Base-by-base conservation (phyloP, 1,140 invertebrate species). In the Macrostomum lignano region DNA sequence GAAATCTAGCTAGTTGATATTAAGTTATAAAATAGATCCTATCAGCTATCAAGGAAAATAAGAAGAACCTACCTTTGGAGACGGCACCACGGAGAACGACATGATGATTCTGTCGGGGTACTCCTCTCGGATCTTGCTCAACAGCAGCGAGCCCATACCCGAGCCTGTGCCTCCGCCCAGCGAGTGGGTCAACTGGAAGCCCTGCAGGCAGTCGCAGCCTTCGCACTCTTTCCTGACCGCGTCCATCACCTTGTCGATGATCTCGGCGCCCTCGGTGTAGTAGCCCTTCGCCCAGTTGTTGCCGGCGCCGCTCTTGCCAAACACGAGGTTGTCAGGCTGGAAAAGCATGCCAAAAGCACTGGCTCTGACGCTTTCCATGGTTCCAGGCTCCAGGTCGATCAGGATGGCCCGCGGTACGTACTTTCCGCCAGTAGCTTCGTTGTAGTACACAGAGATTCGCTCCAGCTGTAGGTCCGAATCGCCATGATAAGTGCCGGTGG, bases 391-490 rank as follows among this genome's bases (percentile, higher is more conserved):
- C 44, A 81, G 53, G 49, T 79, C 75, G 14, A 79, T 67, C 26
- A 81, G 62, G 25, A 81, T 69, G 7, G 73, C 71, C 19, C 72
- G 72, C 38, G 14, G 19, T 5, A 13, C 35, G 37, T 36, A 39
- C 17, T 38, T 37, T 3, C 40, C 36, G 35, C 68, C 71, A 17
- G 68, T 69, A 1, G 72, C 73, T 55, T 79, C 74, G 60, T 77
- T 78, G 60, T 76, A 81, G 56, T 79, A 81, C 9, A 81, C 75
- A 48, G 78, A 76, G 43, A 81, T 75, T 40, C 75, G 64, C 51
- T 81, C 75, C 35, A 75, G 51, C 50, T 81, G 76, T 26, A 78
- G 60, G 46, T 74, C 71, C 17, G 72, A 73, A 53, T 79, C 74
- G 13, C 74, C 76, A 38, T 73, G 67, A 47, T 78, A 81, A 17